These are phyloP conservation scores for Drosophila borealis DNA, from an alignment of 2,888 invertebrate species.

Conservation along the genomic window DNA sequence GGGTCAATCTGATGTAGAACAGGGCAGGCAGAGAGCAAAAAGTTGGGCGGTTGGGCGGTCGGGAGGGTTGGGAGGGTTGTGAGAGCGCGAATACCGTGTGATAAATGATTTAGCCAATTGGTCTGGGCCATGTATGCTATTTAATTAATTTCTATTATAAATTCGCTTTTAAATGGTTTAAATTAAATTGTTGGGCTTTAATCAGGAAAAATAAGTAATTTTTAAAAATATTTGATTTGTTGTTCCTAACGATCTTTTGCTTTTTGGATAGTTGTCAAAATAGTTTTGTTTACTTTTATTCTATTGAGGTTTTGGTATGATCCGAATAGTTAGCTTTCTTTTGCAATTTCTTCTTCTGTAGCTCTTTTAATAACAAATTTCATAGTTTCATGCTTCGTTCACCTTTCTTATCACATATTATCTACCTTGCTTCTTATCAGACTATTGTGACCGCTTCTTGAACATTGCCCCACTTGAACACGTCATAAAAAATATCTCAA, in stretches of 20 bases:
- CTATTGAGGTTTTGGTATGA: too few species aligned
- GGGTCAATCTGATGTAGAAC: constrained; percentile 1
- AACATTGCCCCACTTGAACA: constrained; percentile 2
- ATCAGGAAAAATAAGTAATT: too few species aligned
- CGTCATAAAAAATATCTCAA: constrained; percentile 28
- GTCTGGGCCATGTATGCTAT: too few species aligned
- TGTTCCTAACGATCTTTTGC: too few species aligned
- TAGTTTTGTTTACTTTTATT: too few species aligned
- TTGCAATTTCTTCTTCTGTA: not conserved
- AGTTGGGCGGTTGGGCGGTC: not conserved
- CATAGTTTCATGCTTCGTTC: not conserved
- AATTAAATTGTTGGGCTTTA: too few species aligned
- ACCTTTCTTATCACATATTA: not conserved
- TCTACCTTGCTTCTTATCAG: not conserved
- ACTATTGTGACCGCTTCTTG: not conserved
- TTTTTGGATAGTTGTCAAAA: too few species aligned
- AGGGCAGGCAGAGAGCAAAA: not conserved
- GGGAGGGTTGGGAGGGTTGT: not conserved
- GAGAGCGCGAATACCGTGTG: constrained; percentile 6
- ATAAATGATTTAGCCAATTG: constrained; percentile 7
- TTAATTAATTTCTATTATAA: too few species aligned
- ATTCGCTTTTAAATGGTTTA: too few species aligned
- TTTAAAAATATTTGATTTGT: too few species aligned
- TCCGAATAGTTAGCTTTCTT: too few species aligned
- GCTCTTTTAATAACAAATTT: not conserved